Percentiles rank a stretch among this genome's conserved stretches.
Conservation (phyloP, 2,797 vertebrate genomes). For the Hapalemur alaotrensis region DNA sequence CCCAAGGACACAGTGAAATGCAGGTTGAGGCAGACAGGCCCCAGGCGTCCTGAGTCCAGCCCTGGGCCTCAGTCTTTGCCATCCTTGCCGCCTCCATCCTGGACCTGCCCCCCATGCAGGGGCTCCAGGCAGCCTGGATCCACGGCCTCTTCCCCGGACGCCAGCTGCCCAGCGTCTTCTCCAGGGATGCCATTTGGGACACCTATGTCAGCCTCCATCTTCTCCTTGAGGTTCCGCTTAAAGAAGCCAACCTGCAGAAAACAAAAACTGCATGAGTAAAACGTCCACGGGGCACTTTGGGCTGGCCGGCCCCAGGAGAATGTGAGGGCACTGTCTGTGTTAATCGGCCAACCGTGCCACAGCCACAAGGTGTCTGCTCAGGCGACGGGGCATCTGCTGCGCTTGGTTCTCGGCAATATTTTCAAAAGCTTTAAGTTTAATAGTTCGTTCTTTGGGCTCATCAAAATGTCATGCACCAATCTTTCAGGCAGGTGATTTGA, state of each 20-base stretch:
- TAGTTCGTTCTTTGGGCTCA: neutral
- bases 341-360: too few species aligned
- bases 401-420: neutral
- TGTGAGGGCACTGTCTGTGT: neutral
- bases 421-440: neutral
- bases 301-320: neutral
- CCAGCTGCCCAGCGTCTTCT: neutral
- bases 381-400: neutral
- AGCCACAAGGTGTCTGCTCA: fast-evolving
- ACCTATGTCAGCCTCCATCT: slow-evolving; percentile 51
- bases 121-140: slow-evolving; percentile 15
- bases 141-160: neutral
- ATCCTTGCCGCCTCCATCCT: neutral
- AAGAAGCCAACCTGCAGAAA: slow-evolving; percentile 78
- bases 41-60: neutral
- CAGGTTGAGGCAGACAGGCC: neutral
- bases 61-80: slow-evolving; percentile 34
- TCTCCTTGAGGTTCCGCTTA: slow-evolving; percentile 77
- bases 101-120: neutral
- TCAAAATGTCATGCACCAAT: neutral
- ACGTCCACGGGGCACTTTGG: neutral
- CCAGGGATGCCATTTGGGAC: neutral
- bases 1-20: neutral
- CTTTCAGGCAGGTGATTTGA: neutral
- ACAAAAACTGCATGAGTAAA: neutral